Evolutionary conservation across 2,888 invertebrate genomes (phyloP).

Genomic region (Strigamia crassipes): DNA sequence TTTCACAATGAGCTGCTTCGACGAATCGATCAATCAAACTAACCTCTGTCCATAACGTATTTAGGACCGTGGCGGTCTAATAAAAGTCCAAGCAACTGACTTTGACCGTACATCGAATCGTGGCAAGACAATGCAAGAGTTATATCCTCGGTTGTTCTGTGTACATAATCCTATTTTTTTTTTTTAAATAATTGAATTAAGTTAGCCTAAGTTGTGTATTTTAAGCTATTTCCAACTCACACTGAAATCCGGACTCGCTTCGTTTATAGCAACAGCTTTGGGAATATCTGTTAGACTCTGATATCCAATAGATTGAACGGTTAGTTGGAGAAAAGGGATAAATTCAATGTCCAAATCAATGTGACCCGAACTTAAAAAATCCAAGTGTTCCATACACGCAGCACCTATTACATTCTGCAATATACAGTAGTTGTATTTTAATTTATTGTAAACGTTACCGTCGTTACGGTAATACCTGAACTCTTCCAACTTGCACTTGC

Average conservation of each 20-base stretch:
- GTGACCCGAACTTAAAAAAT: slow-evolving; percentile 78
- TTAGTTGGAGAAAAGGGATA: slow-evolving; percentile 82
- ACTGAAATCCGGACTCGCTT: slow-evolving; percentile 60
- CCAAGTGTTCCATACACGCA: slow-evolving; percentile 97
- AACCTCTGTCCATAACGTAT: slow-evolving; percentile 70
- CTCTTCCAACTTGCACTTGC: slow-evolving; percentile 85
- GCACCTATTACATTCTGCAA: slow-evolving; percentile 96
- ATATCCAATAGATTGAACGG: slow-evolving; percentile 91
- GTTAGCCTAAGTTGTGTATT: too few relatives aligned
- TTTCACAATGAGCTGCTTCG: slow-evolving; percentile 29
- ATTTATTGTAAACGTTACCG: not conserved
- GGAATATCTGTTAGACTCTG: slow-evolving; percentile 95
- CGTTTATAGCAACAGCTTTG: slow-evolving; percentile 74
- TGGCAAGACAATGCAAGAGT: slow-evolving; percentile 71
- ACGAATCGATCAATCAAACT: slow-evolving; percentile 51
- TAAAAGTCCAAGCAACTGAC: slow-evolving; percentile 82
- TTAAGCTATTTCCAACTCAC: slow-evolving; percentile 49
- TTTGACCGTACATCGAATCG: slow-evolving; percentile 76
- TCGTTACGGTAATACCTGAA: slow-evolving; percentile 51
- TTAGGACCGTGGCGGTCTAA: slow-evolving; percentile 78
- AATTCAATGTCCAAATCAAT: slow-evolving; percentile 77
- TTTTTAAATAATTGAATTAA: too few relatives aligned
- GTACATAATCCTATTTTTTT: slow-evolving; percentile 62
- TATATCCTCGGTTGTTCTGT: slow-evolving; percentile 74
- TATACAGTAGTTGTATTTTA: slow-evolving; percentile 56